Base-by-base conservation (phyloP, 2,888 invertebrate species). In the Lithophane socia region DNA sequence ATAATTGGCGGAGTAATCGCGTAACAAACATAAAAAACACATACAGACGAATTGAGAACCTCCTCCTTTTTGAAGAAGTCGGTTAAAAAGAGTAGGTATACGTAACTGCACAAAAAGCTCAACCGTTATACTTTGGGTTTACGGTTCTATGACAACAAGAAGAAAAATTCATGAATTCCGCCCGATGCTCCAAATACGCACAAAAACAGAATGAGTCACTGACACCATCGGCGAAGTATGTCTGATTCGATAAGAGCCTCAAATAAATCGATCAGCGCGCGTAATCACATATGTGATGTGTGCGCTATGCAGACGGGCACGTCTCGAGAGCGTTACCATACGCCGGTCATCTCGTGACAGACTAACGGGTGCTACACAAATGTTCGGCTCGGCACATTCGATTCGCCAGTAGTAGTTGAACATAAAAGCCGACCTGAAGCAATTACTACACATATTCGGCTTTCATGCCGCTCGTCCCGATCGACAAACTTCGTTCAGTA, bases 61-160 rank as follows among this genome's bases (percentile, higher is more conserved):
- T 37, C 3, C 37, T 37, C 37, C 37, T 37, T 37, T 37, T 37
- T 37, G 37, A 37, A 37, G 37, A 37, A 37, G 37, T 37, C 37
- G 2, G 37, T 37, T 37, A 37, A 37, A 37, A 3, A 37, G 37
- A 37, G 37, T 3, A n/a, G n/a, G n/a, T 29, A 29, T 29, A 29
- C 29, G 47, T 24, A 52, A 29, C n/a, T 16, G 7, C 0, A 64
- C 67, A 77, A 77, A 77, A 77, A 83, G 65, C 12, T 49, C 24
- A 10, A 60, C 83, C 61, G 61, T 49, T 82, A 79, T 67, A 67
- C 49, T 63, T 75, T n/a, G 56, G 37, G 63, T n/a, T 66, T 83
- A 79, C 84, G 66, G 84, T 66, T 64, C 78, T 64, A 83, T 37
- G 21, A 64, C 58, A 80, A 80, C 78, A 77, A 47, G 18, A 77